phyloP scores from a whole-genome alignment of 2,888 invertebrate genomes.

The Lamellibrachia columna region DNA sequence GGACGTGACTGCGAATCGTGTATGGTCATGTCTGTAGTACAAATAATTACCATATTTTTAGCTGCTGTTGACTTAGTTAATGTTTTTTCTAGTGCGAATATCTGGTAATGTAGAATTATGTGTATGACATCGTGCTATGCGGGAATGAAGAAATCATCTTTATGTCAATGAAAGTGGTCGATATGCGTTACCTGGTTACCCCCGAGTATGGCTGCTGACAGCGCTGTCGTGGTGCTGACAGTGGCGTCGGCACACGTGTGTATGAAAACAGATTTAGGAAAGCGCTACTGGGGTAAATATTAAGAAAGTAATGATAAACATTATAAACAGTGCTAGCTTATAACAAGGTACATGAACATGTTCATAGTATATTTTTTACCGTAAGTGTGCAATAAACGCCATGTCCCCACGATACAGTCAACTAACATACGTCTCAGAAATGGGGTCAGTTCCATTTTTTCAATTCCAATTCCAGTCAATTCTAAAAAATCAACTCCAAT shows the following conservation, averaged over 20 bases:
- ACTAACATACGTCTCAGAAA: too few species aligned
- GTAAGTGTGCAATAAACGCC: too few species aligned
- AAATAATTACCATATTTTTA: conserved; percentile 7
- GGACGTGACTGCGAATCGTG: conserved; percentile 11
- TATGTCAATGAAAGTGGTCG: neutral
- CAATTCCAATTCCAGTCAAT: too few species aligned
- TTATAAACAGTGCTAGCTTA: neutral
- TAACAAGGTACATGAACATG: too few species aligned
- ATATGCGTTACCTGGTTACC: neutral
- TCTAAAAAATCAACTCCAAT: too few species aligned
- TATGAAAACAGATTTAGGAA: neutral
- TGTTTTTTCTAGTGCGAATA: neutral
- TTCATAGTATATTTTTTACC: too few species aligned
- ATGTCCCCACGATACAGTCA: too few species aligned
- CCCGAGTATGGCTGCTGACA: neutral
- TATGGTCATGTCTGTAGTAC: neutral
- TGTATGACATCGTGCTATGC: neutral
- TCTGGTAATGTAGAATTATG: neutral
- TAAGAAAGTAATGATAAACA: neutral
- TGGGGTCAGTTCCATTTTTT: too few species aligned
- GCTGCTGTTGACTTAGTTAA: neutral
- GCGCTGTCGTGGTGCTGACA: too few species aligned
- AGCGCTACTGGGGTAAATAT: neutral
- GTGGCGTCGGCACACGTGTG: too few species aligned
- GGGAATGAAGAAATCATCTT: neutral